Percentiles rank a stretch among this genome's conserved stretches.
Evolutionary conservation across 2,797 vertebrate species (phyloP).

Genomic region (Lophius americanus): DNA sequence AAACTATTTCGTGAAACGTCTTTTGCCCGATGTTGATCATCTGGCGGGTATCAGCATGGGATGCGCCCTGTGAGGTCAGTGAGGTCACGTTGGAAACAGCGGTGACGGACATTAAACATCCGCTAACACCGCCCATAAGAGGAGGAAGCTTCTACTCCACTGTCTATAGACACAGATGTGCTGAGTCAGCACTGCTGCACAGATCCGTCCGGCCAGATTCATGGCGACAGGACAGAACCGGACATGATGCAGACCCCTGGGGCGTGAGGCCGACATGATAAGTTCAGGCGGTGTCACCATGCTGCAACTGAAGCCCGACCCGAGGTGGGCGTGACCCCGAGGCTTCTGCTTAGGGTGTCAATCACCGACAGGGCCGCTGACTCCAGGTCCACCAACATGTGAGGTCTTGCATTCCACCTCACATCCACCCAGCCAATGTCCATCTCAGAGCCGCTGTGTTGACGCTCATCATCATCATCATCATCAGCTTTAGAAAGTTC

Average conservation of each 20-base stretch:
- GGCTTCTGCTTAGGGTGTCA: background rate
- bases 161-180: no score
- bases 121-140: no score
- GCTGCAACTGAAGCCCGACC: background rate
- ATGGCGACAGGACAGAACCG: background rate
- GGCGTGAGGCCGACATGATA: no score
- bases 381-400: background rate
- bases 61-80: no score
- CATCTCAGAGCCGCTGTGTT: background rate
- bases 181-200: background rate
- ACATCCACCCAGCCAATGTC: background rate
- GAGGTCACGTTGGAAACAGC: no score
- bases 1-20: no score
- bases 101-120: no score
- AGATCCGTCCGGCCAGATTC: background rate
- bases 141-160: no score
- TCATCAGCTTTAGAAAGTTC: background rate
- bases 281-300: background rate
- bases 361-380: slow-evolving; percentile 11
- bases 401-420: background rate
- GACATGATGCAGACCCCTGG: background rate
- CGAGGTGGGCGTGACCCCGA: background rate
- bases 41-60: no score
- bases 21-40: no score
- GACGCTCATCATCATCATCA: background rate